Base-by-base conservation (phyloP, 1,140 invertebrate genomes). In the Carposina sasakii region DNA sequence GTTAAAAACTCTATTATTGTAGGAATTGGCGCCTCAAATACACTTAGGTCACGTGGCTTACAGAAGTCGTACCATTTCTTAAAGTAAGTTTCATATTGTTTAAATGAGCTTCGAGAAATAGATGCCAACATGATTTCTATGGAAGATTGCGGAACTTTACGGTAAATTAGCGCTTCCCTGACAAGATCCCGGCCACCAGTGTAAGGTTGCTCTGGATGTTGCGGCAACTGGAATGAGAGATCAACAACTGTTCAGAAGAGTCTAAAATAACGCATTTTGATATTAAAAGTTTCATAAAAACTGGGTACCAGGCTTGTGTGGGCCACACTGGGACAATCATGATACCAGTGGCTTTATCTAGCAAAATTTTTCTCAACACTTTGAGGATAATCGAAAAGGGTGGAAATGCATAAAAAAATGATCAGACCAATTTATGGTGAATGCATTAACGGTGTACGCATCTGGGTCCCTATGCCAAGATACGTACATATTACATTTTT, bases 131-230 rank as follows among this genome's bases (percentile, higher is more conserved):
- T 2, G 10, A 42, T 42, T 12, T 42, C 24, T 17, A 42, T n/a
- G 16, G 40, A 42, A 16, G 21, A 10, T 12, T 6, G 20, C 3
- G 40, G 40, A 22, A 42, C 15, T 16, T 17, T 17, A 16, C 40
- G 22, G 15, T 17, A 24, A 10, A 42, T 3, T 23, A 42, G n/a
- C 13, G 40, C 19, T 13, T 23, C 40, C 22, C 40, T 3, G 47
- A 57, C 40, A 57, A 57, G 17, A 24, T 42, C 24, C 39, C 51
- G 2, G 46, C 54, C 50, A 57, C 54, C 58, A 60, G 54, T 45
- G 55, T 16, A 61, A 37, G 30, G 19, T 3, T 30, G 20, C n/a
- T 47, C 12, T 19, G 51, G 24, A 51, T 61, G 48, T 37, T 3
- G 5, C 17, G 28, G 23, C 41, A 15, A 17, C 51, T 58, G 52